Conservation (phyloP, 2,888 invertebrate genomes). For the Amphipoea oculea region DNA sequence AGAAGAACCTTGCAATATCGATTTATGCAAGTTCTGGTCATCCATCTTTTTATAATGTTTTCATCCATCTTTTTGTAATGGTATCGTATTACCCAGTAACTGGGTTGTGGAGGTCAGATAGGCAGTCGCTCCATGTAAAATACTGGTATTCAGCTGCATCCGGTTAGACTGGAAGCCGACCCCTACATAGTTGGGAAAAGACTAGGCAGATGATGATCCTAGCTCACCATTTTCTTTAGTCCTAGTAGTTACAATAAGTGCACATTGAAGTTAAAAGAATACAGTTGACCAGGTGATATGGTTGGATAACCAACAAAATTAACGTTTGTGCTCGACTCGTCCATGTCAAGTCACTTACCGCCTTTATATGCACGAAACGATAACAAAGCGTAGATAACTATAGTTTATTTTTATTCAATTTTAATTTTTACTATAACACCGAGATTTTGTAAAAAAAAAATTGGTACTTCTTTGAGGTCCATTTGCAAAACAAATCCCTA, state of each 20-base stretch:
- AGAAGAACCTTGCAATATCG: neutral
- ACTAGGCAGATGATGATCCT: no score
- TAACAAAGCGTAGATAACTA: neutral
- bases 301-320: constrained; percentile 13
- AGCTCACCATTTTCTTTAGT: no score
- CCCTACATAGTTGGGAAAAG: no score
- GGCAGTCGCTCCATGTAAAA: no score
- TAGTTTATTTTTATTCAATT: neutral
- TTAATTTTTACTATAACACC: neutral
- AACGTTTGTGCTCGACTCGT: neutral
- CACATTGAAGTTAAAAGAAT: neutral
- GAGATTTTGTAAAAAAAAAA: neutral
- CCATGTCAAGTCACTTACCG: neutral
- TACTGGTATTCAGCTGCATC: no score
- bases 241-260: neutral
- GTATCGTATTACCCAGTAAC: neutral
- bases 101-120: no score
- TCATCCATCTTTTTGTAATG: neutral
- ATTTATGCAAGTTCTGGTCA: neutral
- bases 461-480: no score
- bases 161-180: no score
- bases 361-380: neutral
- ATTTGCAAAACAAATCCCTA: no score
- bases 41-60: neutral
- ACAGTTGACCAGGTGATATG: neutral